Evolutionary conservation across 2,797 vertebrate genomes (phyloP).

Genomic region (Oreochromis mossambicus): DNA sequence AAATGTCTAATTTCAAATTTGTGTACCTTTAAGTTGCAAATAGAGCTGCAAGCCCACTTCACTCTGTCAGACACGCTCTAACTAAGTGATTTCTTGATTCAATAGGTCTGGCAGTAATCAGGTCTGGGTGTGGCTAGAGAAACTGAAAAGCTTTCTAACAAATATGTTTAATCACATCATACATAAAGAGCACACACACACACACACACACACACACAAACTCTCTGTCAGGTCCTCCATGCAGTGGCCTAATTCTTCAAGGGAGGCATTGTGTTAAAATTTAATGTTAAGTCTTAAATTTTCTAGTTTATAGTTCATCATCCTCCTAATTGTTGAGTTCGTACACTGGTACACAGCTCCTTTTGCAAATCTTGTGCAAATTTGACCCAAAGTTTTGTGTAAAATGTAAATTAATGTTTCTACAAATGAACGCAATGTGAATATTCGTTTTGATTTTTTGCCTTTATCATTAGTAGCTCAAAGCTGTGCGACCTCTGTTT

Average conservation of each 20-base stretch:
- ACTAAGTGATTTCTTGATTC: not conserved
- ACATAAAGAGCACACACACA: not conserved
- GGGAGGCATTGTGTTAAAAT: not conserved
- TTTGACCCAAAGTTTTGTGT: not conserved
- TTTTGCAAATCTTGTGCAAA: not conserved
- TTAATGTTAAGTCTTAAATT: not conserved
- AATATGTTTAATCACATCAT: not conserved
- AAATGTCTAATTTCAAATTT: not conserved
- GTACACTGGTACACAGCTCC: not conserved
- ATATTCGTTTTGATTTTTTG: not conserved
- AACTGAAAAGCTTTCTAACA: not conserved
- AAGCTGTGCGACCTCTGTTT: not conserved
- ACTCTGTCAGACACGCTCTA: not conserved
- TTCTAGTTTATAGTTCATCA: not conserved
- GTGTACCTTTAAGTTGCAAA: not conserved
- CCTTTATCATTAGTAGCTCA: not conserved
- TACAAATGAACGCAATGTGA: not conserved
- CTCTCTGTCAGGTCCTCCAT: not conserved
- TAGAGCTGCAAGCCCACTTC: not conserved
- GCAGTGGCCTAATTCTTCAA: not conserved
- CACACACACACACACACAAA: not conserved
- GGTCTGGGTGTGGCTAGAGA: not conserved
- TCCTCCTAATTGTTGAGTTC: not conserved
- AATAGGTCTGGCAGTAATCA: not conserved
- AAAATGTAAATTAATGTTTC: not conserved